Evolutionary conservation across 2,113 vertebrate genomes (phyloP), one percentile per base, ranked within the genome.

Genomic region (Typhlomys cinereus): DNA sequence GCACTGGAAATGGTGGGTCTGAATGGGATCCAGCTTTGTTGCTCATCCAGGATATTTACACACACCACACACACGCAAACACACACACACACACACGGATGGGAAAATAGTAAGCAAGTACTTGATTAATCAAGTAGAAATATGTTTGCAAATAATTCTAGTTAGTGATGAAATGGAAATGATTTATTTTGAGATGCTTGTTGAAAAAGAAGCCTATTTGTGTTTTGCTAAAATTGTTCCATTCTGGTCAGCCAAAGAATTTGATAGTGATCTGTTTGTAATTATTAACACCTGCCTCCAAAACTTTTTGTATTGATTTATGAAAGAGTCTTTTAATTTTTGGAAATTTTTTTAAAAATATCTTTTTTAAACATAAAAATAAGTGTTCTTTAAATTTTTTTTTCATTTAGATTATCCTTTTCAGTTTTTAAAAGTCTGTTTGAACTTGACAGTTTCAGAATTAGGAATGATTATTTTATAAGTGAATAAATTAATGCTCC

Each of bases 31-130:
- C 31, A 23, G 69, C 86, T 96, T 95, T 96, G 91, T 96, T 95
- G 89, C 91, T 73, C 25, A 50, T 94, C 90, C 82, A 95, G 93
- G 83, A 83, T 83, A 85, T 57, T 93, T 88, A n/a, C n/a, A n/a
- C n/a, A n/a, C n/a, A n/a, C n/a, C n/a, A n/a, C n/a, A n/a, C n/a
- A n/a, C n/a, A n/a, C n/a, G n/a, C 57, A 59, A 71, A 50, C 59
- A 27, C 74, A 31, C 7, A n/a, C n/a, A n/a, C 57, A 59, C 71
- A 50, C 59, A 27, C 74, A 31, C 7, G 18, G 62, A 44, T 67
- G 34, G 36, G 54, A 89, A 85, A 93, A 91, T 87, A 61, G 36
- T 80, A 81, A 93, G 52, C 67, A 36, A 67, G 39, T 70, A 41
- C 61, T 92, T 85, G 20, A 73, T 89, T 92, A 95, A 84, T 87